Percentiles rank a stretch among this genome's conserved stretches.
Evolutionary conservation across 1,140 invertebrate genomes (phyloP).

Genomic region (Olivierus martensii): DNA sequence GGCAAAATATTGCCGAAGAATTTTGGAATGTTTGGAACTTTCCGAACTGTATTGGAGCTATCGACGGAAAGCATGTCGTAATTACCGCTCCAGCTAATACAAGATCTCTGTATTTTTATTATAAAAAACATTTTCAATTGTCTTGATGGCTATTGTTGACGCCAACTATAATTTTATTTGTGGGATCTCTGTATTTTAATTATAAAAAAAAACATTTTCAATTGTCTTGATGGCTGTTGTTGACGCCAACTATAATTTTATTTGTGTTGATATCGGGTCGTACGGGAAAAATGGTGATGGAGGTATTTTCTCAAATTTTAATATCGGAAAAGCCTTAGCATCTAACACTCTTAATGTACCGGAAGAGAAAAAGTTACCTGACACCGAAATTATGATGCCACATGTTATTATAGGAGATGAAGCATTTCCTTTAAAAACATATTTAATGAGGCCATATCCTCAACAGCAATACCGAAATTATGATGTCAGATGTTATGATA

Average conservation of each 20-base stretch:
- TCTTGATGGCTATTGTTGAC: slow-evolving; percentile 18
- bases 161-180: slow-evolving; percentile 18
- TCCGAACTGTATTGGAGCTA: slow-evolving; percentile 28
- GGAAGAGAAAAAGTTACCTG: too few species aligned
- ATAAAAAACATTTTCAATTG: slow-evolving; percentile 16
- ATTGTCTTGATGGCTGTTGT: slow-evolving; percentile 17
- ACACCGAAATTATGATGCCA: too few species aligned
- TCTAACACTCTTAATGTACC: too few species aligned
- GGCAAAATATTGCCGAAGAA: too few species aligned
- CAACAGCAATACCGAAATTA: too few species aligned
- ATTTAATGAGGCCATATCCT: slow-evolving; percentile 14
- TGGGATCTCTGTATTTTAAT: slow-evolving; percentile 18
- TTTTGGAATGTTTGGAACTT: slow-evolving; percentile 18
- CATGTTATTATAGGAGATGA: slow-evolving; percentile 21
- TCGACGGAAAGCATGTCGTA: slow-evolving; percentile 31
- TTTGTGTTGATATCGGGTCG: slow-evolving; percentile 13
- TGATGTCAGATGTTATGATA: slow-evolving; percentile 11
- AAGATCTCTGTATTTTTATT: slow-evolving; percentile 18
- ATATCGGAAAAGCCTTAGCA: background rate
- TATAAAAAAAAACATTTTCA: slow-evolving; percentile 17
- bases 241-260: slow-evolving; percentile 20
- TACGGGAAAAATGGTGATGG: slow-evolving; percentile 14
- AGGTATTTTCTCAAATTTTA: slow-evolving; percentile 7
- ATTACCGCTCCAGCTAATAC: slow-evolving; percentile 29
- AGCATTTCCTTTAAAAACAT: slow-evolving; percentile 18